These are phyloP conservation scores for Flexamia atlantica DNA, from an alignment of 2,888 invertebrate genomes.

Conservation along the genomic window DNA sequence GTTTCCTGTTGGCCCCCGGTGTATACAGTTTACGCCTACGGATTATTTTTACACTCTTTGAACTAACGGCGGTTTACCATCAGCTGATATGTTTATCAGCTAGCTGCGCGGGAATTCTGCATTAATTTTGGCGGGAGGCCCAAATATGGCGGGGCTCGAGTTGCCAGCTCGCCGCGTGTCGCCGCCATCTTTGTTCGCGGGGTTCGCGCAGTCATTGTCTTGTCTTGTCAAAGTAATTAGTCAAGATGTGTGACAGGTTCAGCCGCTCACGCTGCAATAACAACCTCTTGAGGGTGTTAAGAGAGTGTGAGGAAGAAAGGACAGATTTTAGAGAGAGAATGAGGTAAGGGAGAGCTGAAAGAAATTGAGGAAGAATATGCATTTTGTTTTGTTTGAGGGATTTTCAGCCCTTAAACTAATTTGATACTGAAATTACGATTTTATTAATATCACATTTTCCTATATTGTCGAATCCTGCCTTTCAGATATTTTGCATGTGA, in stretches of 20 bases:
- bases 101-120: constrained; percentile 44
- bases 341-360: no score
- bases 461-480: no score
- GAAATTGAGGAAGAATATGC: no score
- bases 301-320: background rate
- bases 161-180: constrained; percentile 25
- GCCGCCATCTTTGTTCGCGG: constrained; percentile 23
- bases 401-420: no score
- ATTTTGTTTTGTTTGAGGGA: no score
- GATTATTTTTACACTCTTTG: constrained; percentile 22
- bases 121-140: constrained; percentile 48
- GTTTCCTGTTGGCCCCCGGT: background rate
- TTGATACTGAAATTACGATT: no score
- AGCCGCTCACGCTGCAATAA: background rate
- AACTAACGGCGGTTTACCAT: background rate
- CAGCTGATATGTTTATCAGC: constrained; percentile 28
- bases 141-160: constrained; percentile 55
- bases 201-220: constrained; percentile 24
- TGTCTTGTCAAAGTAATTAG: constrained; percentile 24
- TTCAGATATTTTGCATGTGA: no score
- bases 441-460: no score
- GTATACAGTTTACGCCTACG: background rate
- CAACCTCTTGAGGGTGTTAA: no score
- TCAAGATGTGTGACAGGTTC: background rate
- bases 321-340: no score